Evolutionary conservation across 2,113 vertebrate genomes (phyloP), one percentile per base, ranked within the genome.

Genomic region (Progne subis): DNA sequence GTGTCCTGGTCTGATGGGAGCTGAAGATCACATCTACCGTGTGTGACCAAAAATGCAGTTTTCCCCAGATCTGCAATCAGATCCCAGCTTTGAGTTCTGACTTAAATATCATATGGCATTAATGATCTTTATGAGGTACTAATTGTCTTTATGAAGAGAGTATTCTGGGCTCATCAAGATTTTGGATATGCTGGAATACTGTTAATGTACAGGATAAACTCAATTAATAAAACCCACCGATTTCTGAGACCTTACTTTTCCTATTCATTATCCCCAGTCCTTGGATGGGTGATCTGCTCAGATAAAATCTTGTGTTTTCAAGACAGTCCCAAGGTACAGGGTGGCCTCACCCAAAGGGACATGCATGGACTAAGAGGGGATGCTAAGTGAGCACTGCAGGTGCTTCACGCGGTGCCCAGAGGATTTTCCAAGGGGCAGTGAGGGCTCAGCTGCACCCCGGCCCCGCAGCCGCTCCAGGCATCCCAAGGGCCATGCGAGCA

Each of bases 201-300:
- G 46, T n/a, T 63, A 69, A 88, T 19, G 28, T 75, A 67, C 46
- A 79, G 81, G 46, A 70, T 56, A 88, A 92, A 92, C 80, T 87
- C 63, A 90, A n/a, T n/a, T n/a, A n/a, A 63, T 75, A 81, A 72
- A 95, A 90, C 60, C 60, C 47, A 80, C 47, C 90, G 70, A 64
- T 92, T 93, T 74, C 82, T 72, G 25, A 82, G 80, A 84, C 19
- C 44, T 77, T 77, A 77, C 90, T 95, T 93, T 85, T 81, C 70
- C 43, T 67, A 49, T 31, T 92, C 84, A 64, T 52, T 88, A 86
- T 47, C 37, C 80, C 78, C 56, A 76, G 49, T 39, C 75, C 60
- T 91, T 6, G 74, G 41, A 37, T 18, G 82, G 93, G 72, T 32
- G 56, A 94, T 56, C 57, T 72, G 67, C 49, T n/a, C 25, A 90